phyloP scores from a whole-genome alignment of 1,140 invertebrate genomes.

The Diabrotica undecimpunctata region DNA sequence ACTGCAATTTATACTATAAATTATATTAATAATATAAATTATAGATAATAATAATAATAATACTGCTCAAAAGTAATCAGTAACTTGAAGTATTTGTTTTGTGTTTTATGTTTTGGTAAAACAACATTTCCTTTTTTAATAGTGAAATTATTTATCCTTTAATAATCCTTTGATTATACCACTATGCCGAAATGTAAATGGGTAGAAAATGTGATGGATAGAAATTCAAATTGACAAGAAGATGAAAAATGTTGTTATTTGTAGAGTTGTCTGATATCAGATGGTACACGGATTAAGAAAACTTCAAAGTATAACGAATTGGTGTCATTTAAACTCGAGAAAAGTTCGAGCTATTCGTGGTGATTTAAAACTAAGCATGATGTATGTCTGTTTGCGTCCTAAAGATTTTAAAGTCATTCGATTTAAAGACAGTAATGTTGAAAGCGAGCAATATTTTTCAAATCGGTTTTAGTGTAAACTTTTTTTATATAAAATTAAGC shows the following conservation, averaged over 20 bases:
- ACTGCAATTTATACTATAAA: too few species aligned
- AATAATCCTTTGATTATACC: too few species aligned
- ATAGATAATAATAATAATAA: too few species aligned
- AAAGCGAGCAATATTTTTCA: too few species aligned
- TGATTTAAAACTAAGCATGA: neutral
- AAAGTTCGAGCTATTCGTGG: neutral
- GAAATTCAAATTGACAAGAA: neutral
- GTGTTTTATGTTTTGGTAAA: too few species aligned
- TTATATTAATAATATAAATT: too few species aligned
- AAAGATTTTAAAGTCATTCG: neutral
- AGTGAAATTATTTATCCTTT: too few species aligned
- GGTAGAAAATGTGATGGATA: neutral
- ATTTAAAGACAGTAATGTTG: neutral
- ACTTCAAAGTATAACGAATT: constrained; percentile 3
- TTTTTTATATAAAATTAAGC: too few species aligned
- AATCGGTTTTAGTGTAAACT: too few species aligned
- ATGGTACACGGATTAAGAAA: neutral
- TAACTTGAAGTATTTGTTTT: too few species aligned
- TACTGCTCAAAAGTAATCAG: too few species aligned
- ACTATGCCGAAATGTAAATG: neutral
- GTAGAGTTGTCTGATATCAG: neutral
- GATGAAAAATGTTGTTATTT: neutral
- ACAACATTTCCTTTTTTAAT: too few species aligned
- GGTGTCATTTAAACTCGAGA: neutral
- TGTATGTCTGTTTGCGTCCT: neutral